These are phyloP conservation scores for Ptilonorhynchus violaceus DNA, from an alignment of 2,113 vertebrate species.

Conservation along the genomic window DNA sequence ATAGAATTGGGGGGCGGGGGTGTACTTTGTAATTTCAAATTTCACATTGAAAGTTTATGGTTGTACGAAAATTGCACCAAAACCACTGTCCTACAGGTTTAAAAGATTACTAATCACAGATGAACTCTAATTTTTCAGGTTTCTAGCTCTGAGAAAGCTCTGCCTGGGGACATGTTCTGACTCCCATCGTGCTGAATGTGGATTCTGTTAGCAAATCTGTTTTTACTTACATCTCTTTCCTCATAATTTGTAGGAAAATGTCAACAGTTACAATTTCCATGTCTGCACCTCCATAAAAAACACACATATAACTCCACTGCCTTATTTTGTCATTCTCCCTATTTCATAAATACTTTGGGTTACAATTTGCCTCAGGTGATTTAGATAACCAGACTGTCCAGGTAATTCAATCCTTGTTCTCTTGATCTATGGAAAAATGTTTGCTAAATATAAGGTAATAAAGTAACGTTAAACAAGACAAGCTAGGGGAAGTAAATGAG, in stretches of 20 bases:
- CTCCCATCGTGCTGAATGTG: not conserved
- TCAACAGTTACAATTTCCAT: not conserved
- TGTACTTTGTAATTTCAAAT: not conserved
- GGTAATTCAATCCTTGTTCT: not conserved
- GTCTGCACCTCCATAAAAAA: not conserved
- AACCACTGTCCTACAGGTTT: not conserved
- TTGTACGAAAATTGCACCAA: not conserved
- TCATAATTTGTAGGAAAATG: not conserved
- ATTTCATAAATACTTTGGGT: not conserved
- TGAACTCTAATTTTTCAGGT: not conserved
- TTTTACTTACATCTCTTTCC: not conserved
- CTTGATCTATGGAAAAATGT: not conserved
- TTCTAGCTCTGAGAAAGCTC: not conserved
- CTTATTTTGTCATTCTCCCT: not conserved
- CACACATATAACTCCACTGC: not conserved
- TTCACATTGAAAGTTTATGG: not conserved
- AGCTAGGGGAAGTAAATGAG: not conserved
- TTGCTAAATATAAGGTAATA: not conserved
- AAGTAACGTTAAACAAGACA: not conserved
- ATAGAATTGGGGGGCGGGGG: fast-evolving
- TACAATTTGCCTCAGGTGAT: not conserved
- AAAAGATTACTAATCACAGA: not conserved
- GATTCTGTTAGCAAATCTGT: not conserved
- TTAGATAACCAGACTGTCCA: not conserved
- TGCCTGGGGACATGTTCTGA: not conserved